phyloP scores from a whole-genome alignment of 2,797 vertebrate species.

The Pteronotus mesoamericanus region DNA sequence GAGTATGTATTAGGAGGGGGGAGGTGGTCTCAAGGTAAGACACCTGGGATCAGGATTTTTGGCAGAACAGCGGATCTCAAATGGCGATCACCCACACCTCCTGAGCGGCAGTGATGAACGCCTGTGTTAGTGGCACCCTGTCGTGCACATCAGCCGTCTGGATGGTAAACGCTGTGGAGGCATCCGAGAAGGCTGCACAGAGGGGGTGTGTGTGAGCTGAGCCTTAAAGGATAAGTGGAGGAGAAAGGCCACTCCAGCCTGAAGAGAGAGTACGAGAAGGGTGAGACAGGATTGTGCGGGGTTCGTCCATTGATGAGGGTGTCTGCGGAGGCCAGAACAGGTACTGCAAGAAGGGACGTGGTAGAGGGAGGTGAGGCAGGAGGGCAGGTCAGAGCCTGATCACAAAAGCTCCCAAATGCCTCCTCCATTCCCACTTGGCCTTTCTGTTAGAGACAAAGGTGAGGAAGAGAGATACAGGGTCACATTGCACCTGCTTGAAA shows the following conservation, averaged over 20 bases:
- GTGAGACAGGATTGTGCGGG: rapidly evolving
- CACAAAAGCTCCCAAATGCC: neutral
- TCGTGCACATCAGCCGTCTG: neutral
- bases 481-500: neutral
- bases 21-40: neutral
- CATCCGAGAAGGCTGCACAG: neutral
- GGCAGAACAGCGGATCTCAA: neutral
- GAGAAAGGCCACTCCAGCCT: neutral
- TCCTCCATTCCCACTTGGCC: neutral
- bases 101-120: neutral
- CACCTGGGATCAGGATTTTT: neutral
- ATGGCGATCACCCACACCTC: neutral
- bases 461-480: neutral
- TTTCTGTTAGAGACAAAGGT: neutral
- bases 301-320: neutral
- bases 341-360: rapidly evolving
- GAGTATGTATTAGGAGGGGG: neutral
- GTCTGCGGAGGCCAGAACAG: neutral
- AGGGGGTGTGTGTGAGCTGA: neutral
- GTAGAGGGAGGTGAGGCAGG: rapidly evolving
- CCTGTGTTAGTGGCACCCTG: neutral
- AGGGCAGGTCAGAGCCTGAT: neutral
- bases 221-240: neutral
- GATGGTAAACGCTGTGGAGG: neutral
- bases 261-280: neutral